phyloP scores from a whole-genome alignment of 2,888 invertebrate genomes.

The Apamea anceps region DNA sequence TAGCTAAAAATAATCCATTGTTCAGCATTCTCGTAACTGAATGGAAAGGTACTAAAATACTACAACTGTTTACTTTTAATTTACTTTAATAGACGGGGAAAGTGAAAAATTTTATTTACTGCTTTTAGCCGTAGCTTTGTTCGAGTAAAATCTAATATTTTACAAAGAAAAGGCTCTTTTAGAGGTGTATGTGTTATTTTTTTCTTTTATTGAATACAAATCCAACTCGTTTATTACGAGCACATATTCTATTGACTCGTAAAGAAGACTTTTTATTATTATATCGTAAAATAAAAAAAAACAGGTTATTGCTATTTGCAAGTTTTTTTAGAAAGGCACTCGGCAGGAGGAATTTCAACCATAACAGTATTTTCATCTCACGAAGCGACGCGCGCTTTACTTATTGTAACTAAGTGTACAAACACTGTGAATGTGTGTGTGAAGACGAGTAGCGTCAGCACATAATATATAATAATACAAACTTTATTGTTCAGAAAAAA shows the following conservation, averaged over 20 bases:
- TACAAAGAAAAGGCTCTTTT: not conserved
- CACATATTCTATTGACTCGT: not conserved
- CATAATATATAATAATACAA: too few species aligned
- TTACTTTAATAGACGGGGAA: not conserved
- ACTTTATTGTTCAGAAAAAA: too few species aligned
- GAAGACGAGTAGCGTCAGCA: too few species aligned
- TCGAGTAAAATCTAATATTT: not conserved
- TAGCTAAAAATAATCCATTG: conserved; percentile 50
- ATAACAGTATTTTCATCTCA: too few species aligned
- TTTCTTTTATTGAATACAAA: not conserved
- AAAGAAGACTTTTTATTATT: not conserved
- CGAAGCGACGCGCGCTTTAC: too few species aligned
- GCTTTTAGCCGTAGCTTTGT: not conserved
- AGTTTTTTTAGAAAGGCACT: too few species aligned
- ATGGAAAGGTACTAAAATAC: conserved; percentile 35
- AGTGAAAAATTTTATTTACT: not conserved
- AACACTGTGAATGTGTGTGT: too few species aligned
- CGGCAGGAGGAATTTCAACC: too few species aligned
- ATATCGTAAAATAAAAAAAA: too few species aligned
- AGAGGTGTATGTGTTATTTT: not conserved
- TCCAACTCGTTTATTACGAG: not conserved
- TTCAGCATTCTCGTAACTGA: conserved; percentile 26
- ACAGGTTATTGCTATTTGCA: not conserved
- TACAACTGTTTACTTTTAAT: conserved; percentile 34
- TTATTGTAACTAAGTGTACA: too few species aligned